Percentiles rank a stretch among this genome's conserved stretches.
Evolutionary conservation across 2,113 vertebrate species (phyloP).

Genomic region (Campylomormyrus numenius): DNA sequence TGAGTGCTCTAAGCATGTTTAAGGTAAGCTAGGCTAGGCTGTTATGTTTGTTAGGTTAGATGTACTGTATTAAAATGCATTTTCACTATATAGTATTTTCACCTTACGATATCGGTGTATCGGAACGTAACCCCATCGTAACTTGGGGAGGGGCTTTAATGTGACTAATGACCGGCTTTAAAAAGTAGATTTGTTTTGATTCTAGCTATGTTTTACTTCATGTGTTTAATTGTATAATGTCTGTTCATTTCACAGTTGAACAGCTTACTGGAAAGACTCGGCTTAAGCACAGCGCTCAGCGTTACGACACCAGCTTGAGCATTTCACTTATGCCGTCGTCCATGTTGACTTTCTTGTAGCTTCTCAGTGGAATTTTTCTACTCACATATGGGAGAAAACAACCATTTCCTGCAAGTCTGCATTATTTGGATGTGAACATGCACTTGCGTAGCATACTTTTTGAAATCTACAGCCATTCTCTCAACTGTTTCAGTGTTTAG

Average conservation of each 20-base stretch:
- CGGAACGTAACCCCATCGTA: neutral
- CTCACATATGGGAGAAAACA: neutral
- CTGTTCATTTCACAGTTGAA: neutral
- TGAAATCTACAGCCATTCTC: neutral
- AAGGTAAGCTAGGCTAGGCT: neutral
- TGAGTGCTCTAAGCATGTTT: neutral
- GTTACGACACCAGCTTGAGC: neutral
- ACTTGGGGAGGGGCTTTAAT: neutral
- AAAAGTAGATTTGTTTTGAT: neutral
- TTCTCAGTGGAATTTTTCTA: neutral
- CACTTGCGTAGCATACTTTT: neutral
- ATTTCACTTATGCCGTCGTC: neutral
- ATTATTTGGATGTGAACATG: neutral
- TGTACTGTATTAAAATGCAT: neutral
- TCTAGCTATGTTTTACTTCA: neutral
- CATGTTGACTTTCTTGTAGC: neutral
- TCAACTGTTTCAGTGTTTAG: neutral
- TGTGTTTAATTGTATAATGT: neutral
- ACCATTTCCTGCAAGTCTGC: neutral
- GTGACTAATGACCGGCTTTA: neutral
- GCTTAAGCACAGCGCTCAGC: neutral
- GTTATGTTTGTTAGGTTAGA: neutral
- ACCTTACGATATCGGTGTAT: neutral
- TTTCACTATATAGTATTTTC: neutral
- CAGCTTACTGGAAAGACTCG: neutral